Conservation (phyloP, 2,888 invertebrate genomes). For the Leptopilina drosophilae region DNA sequence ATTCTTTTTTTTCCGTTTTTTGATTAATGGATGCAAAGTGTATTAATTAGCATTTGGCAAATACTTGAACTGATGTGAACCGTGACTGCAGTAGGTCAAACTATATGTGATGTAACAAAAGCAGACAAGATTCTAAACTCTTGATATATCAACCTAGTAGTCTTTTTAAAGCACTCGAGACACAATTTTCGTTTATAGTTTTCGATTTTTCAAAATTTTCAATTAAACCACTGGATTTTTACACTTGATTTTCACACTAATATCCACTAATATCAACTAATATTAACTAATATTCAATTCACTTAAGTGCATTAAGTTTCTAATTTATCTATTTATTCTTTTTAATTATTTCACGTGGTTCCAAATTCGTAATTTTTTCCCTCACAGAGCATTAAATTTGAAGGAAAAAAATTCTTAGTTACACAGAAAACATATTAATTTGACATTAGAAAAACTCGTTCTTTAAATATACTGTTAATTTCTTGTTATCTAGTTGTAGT, state of each 20-base stretch:
- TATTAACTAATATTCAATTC: too few species aligned
- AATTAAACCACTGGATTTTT: not conserved
- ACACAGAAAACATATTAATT: constrained; percentile 17
- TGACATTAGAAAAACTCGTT: not conserved
- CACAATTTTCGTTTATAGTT: constrained; percentile 14
- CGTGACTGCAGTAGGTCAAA: constrained; percentile 42
- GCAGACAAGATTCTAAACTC: constrained; percentile 44
- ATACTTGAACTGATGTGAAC: constrained; percentile 38
- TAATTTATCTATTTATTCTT: not conserved
- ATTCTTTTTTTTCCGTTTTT: not conserved
- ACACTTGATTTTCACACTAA: too few species aligned
- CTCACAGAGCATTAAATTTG: not conserved
- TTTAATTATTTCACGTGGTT: not conserved
- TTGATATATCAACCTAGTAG: constrained; percentile 52
- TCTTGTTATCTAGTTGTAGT: not conserved
- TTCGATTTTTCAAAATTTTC: constrained; percentile 3
- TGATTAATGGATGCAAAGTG: not conserved
- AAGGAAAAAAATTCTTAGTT: not conserved
- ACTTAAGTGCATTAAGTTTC: not conserved
- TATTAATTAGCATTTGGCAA: constrained; percentile 49
- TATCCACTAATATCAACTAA: too few species aligned
- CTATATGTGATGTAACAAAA: constrained; percentile 50
- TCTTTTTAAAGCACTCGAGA: constrained; percentile 48
- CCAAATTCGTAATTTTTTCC: not conserved
- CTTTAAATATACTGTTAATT: constrained; percentile 21